These are phyloP conservation scores for Muntiacus reevesi DNA, from an alignment of 2,113 vertebrate species.

Conservation along the genomic window DNA sequence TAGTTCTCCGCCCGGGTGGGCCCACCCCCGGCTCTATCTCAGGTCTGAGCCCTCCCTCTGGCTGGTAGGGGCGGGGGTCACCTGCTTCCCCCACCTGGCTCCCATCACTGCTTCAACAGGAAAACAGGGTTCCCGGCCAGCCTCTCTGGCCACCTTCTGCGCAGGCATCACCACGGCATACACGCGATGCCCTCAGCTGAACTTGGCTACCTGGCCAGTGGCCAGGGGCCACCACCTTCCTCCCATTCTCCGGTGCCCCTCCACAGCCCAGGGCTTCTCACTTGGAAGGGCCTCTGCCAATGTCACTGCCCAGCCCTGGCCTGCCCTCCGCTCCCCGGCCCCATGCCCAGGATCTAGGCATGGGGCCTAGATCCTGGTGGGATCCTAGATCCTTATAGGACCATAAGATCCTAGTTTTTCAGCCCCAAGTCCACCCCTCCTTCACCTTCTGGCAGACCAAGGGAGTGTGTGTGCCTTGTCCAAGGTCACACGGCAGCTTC, in stretches of 20 bases:
- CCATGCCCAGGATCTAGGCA: background rate
- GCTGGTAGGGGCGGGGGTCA: background rate
- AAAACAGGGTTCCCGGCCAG: constrained; percentile 72
- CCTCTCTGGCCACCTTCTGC: background rate
- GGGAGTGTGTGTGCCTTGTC: background rate
- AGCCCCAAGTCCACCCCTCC: background rate
- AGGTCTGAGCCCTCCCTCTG: constrained; percentile 51
- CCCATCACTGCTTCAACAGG: constrained; percentile 56
- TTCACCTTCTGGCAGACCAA: background rate
- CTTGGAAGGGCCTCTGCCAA: background rate
- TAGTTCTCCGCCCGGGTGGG: background rate
- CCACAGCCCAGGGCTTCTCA: background rate
- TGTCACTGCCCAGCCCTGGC: background rate
- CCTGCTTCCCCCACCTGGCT: constrained; percentile 34
- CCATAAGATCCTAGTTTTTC: background rate
- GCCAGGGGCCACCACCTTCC: background rate
- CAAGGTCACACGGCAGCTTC: background rate
- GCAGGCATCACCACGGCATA: background rate
- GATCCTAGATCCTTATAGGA: background rate
- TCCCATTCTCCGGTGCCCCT: background rate
- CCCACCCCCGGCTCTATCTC: constrained; percentile 49
- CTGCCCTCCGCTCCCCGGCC: background rate
- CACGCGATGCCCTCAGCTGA: background rate
- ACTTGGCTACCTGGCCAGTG: background rate
- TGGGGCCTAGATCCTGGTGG: too few relatives aligned